These are phyloP conservation scores for Hemibagrus wyckioides DNA, from an alignment of 2,113 vertebrate genomes.

Conservation along the genomic window DNA sequence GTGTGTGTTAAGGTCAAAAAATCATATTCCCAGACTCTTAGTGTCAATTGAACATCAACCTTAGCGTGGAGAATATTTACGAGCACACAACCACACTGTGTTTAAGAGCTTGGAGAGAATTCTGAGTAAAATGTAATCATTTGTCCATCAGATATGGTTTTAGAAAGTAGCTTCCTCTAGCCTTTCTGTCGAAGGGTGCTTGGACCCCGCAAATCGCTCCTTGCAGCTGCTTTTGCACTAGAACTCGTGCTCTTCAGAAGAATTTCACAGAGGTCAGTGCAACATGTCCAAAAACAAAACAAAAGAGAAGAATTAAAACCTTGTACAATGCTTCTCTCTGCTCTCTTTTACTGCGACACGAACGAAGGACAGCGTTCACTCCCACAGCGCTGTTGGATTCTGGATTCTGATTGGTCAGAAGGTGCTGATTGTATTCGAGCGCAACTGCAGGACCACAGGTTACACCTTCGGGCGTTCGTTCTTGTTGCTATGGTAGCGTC, in stretches of 20 bases:
- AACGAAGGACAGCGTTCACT: background rate
- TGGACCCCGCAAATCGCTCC: background rate
- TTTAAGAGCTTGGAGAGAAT: background rate
- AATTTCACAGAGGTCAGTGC: background rate
- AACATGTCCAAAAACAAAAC: background rate
- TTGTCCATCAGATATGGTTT: background rate
- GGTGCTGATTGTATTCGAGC: no score
- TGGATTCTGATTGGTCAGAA: no score
- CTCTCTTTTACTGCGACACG: background rate
- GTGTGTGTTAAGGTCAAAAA: background rate
- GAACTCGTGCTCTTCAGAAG: background rate
- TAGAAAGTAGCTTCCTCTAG: background rate
- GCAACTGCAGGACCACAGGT: no score
- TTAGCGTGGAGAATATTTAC: background rate
- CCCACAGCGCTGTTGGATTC: no score
- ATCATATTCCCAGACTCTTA: background rate
- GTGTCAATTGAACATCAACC: background rate
- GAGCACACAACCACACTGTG: background rate
- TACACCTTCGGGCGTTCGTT: background rate
- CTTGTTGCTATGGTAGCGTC: background rate
- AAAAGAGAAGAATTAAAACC: background rate
- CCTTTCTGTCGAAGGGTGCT: background rate
- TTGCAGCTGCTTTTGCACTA: background rate
- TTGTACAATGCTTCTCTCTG: no score
- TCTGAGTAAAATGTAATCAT: background rate